Conservation (phyloP, 1,140 invertebrate genomes). For the Limonius californicus region DNA sequence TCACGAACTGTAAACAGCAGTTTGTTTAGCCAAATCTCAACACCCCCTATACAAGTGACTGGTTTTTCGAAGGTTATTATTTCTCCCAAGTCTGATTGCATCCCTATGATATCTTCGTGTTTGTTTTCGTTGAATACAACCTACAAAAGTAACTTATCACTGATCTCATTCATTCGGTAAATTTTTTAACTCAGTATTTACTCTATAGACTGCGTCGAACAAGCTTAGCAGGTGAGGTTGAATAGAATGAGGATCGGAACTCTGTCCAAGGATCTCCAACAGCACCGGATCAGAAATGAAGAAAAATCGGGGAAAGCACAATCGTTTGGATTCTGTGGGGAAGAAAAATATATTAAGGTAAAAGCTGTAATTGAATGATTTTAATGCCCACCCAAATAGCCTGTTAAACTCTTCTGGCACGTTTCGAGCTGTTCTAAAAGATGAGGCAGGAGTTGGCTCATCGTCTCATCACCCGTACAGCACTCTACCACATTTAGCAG, state of each 20-base stretch:
- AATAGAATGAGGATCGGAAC: constrained; percentile 82
- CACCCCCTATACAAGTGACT: constrained; percentile 72
- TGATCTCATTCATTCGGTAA: too few species aligned
- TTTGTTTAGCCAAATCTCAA: constrained; percentile 79
- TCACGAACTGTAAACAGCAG: constrained; percentile 67
- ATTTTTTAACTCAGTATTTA: constrained; percentile 59
- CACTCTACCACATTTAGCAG: constrained; percentile 78
- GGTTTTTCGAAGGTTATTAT: constrained; percentile 67
- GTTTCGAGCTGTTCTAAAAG: constrained; percentile 82
- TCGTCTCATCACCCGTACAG: constrained; percentile 79
- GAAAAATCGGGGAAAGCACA: constrained; percentile 84
- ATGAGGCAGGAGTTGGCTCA: constrained; percentile 75
- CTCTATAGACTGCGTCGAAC: constrained; percentile 78
- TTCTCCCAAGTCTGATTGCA: constrained; percentile 77
- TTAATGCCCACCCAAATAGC: constrained; percentile 51
- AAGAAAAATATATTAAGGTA: constrained; percentile 20
- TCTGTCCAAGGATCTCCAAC: constrained; percentile 84
- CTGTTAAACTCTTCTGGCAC: constrained; percentile 86
- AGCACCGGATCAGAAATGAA: constrained; percentile 88
- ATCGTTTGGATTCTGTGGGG: constrained; percentile 71
- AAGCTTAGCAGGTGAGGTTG: constrained; percentile 78
- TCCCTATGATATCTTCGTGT: constrained; percentile 68
- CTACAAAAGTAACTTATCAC: constrained; percentile 30
- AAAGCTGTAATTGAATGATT: background rate
- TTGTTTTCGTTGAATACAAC: constrained; percentile 77